These are phyloP conservation scores for Lathamus discolor DNA, from an alignment of 2,113 vertebrate genomes.

Conservation along the genomic window DNA sequence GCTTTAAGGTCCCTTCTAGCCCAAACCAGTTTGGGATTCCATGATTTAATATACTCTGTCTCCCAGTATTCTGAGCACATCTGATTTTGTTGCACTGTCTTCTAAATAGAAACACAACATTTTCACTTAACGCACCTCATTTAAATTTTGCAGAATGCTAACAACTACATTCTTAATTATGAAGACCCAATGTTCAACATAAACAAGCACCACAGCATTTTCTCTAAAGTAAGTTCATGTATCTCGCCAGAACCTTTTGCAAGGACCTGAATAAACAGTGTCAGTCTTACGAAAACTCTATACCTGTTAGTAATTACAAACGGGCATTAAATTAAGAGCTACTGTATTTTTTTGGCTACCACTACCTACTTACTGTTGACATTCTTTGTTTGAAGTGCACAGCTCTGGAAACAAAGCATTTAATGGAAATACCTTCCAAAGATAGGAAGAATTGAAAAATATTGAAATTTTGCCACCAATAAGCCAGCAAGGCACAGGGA, in stretches of 20 bases:
- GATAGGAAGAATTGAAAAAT: neutral
- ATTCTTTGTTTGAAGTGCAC: neutral
- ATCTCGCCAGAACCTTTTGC: neutral
- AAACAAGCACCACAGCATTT: neutral
- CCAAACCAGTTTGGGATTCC: neutral
- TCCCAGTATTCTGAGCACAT: neutral
- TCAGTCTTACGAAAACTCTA: neutral
- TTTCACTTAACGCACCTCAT: neutral
- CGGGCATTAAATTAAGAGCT: neutral
- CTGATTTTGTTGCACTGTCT: neutral
- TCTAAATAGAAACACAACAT: slow-evolving; percentile 7
- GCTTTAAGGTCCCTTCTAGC: neutral
- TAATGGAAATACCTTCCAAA: neutral
- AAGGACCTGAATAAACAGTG: neutral
- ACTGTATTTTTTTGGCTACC: neutral
- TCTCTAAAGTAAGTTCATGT: neutral
- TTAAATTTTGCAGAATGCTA: neutral
- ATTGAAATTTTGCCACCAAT: neutral
- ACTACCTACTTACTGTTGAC: neutral
- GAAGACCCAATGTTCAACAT: neutral
- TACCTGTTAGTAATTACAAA: neutral
- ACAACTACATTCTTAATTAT: neutral
- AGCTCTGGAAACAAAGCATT: neutral
- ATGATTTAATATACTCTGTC: neutral
- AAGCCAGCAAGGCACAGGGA: neutral